Evolutionary conservation across 1,140 invertebrate genomes (phyloP), one percentile per base, ranked within the genome.

Genomic region (Sycobia sp.): DNA sequence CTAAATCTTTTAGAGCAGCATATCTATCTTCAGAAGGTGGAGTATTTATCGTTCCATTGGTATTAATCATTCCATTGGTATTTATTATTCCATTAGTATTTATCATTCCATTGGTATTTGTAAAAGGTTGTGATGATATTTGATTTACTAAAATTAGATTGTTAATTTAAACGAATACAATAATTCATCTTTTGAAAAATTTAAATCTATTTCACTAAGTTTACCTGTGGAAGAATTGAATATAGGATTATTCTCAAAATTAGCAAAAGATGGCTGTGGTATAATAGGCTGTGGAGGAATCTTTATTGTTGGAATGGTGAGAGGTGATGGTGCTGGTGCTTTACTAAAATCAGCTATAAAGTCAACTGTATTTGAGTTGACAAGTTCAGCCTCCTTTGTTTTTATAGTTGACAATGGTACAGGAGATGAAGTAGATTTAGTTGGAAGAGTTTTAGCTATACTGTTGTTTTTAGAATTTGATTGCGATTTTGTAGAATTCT

Each of bases 1-100:
- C 91, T 47, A 93, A 82, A 78, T 93, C 91, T 79, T 92, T 92
- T 1, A 93, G 82, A 18, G 91, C 91, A 44, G 91, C 91, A 76
- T 93, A 93, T 68, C 88, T 85, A 77, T 93, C 91, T 78, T 90
- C 89, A 11, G 84, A 80, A 32, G 87, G 87, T 55, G 86, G 83
- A 67, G 69, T 60, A 32, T 66, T 71, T 50, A 71, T 69, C 16
- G 39, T 54, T 18, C 39, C 55, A 59, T 59, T 59, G 41, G 39
- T 53, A 14, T 46, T 58, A 23, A 20, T n/a, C n/a, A n/a, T n/a
- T n/a, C n/a, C n/a, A n/a, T n/a, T n/a, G n/a, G n/a, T n/a, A n/a
- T n/a, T n/a, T n/a, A n/a, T n/a, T n/a, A n/a, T n/a, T n/a, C n/a
- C n/a, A n/a, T n/a, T n/a, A 67, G 69, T 60, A 32, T 66, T 71